Base-by-base conservation (phyloP, 2,888 invertebrate species). In the Cetonia aurata region DNA sequence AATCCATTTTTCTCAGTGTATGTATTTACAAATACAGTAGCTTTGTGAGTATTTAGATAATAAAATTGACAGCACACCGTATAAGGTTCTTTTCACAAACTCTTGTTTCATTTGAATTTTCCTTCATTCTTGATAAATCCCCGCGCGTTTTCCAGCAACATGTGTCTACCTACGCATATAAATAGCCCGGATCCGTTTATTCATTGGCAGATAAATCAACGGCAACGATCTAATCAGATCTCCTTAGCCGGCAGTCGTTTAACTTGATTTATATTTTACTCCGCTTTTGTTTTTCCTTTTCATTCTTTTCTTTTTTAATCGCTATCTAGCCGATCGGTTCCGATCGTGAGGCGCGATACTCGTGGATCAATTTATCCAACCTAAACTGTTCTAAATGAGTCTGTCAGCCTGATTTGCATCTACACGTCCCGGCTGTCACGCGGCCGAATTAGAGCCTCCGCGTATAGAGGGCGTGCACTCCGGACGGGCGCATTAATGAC, bases 401-500 rank as follows among this genome's bases (percentile, higher is more conserved):
- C 73, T 73, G 74, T 75, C 75, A 74, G 74, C 67, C 71, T 75
- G 75, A 75, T 75, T 73, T 74, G 75, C 72, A 75, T 75, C 75
- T 73, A 75, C 72, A 73, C 57, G 73, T 72, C 71, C 53, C 44
- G 33, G 46, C 57, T 57, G 67, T 66, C 57, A 57, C 17, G 52
- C 60, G 46, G 69, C 55, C 68, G 62, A 67, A 72, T 66, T 72
- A 68, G 53, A 55, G 62, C 55, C 62, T 50, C 62, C 37, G 25
- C 42, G 25, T 25, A 25, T 25, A 4, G 25, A 25, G 25, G 4
- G 57, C 57, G 10, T 17, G 46, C 48, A 57, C 55, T 44, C 48
- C 37, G 15, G 15, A 50, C 50, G 19, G 62, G 37, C 37, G 50
- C 50, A 15, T 50, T 65, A 65, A 65, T 37, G 50, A 41, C 19